Base-by-base conservation (phyloP, 2,797 vertebrate species). In the Sebastes glaucus region DNA sequence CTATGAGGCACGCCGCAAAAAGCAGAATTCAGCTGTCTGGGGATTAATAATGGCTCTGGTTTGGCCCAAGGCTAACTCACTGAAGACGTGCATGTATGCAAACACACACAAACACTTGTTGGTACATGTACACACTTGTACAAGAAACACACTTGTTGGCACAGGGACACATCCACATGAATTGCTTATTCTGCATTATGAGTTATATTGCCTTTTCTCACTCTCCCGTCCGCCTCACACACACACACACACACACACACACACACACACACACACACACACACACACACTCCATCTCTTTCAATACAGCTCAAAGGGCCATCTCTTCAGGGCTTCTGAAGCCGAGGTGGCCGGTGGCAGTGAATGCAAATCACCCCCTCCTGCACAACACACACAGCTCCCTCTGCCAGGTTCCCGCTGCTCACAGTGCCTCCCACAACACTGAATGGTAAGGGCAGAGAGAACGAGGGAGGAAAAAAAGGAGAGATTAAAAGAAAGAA, bases 261-360 rank as follows among this genome's bases (percentile, higher is more conserved):
- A 69, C 74, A 74, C 60, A 82, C 72, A 62, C 73, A 78, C 66
- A 70, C 55, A 53, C 25, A 60, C 35, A 64, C 64, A 65, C 32
- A 49, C 55, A 57, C 25, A 55, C 30, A 46, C 69, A 57, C 28
- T 70, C 85, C 77, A 74, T 89, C 84, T 92, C 90, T 91, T 90
- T 92, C 91, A 84, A 33, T 85, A 77, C 76, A 76, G 89, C 94
- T 95, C 93, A 95, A 95, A 95, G 90, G 92, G 72, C 80, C 87
- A 81, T 94, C 94, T 96, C 95, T 95, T 94, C 89, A 92, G 91
- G 88, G 91, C 89, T 88, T 91, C 93, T 93, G 91, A 93, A 92
- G 93, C 93, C 77, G 90, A 92, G 94, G 88, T 88, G 77, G 89
- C 90, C 92, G 27, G 80, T 93, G 92, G 93, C 87, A 75, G 71